phyloP scores from a whole-genome alignment of 1,140 invertebrate genomes.

The Drosophila gunungcola region DNA sequence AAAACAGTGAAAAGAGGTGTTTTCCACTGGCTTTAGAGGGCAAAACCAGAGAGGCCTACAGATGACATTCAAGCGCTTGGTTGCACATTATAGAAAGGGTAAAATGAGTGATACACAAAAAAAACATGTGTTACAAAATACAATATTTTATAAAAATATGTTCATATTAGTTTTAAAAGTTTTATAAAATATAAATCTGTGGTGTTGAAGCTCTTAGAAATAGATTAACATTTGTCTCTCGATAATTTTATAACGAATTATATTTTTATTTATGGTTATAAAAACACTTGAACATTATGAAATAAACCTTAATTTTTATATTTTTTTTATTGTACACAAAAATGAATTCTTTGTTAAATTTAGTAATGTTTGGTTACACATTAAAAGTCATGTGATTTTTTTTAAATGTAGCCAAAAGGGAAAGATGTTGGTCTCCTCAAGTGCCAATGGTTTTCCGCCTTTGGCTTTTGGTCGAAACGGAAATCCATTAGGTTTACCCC shows the following conservation, averaged over 20 bases:
- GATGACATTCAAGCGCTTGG: constrained; percentile 61
- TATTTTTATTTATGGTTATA: too few relatives aligned
- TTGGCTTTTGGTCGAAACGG: constrained; percentile 64
- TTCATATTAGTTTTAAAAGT: too few relatives aligned
- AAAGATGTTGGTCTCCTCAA: constrained; percentile 47
- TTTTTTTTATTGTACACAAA: too few relatives aligned
- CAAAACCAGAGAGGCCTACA: constrained; percentile 58
- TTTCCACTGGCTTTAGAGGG: neutral
- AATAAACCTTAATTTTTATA: too few relatives aligned
- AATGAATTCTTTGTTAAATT: too few relatives aligned
- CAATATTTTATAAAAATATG: neutral
- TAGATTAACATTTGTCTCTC: too few relatives aligned
- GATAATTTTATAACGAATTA: too few relatives aligned
- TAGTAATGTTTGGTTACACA: too few relatives aligned
- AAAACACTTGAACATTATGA: too few relatives aligned
- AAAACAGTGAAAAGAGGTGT: constrained; percentile 2
- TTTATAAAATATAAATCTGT: too few relatives aligned
- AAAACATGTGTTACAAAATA: neutral
- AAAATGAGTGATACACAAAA: neutral
- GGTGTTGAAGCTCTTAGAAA: too few relatives aligned
- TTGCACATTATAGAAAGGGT: constrained; percentile 23
- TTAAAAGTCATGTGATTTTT: neutral
- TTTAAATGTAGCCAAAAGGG: neutral
- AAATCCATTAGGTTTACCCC: constrained; percentile 76
- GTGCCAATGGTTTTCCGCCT: constrained; percentile 71